phyloP scores from a whole-genome alignment of 92 coral and sea anemone species.

The Heliopora coerulea region DNA sequence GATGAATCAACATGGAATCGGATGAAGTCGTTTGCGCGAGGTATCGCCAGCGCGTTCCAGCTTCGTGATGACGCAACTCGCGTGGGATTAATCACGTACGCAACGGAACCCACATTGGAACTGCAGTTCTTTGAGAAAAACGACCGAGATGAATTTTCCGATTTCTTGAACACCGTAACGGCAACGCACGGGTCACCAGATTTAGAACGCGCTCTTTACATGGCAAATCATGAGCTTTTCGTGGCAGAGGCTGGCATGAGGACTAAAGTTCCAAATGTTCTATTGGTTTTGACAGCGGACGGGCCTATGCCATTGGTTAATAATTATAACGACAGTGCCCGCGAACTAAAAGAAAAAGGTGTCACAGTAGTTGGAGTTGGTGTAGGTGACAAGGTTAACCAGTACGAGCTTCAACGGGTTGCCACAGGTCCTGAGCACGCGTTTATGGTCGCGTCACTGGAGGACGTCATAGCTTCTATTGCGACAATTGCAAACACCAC shows the following conservation, averaged over 20 bases:
- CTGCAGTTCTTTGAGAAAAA: constrained; percentile 78
- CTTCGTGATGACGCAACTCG: constrained; percentile 79
- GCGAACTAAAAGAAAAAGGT: constrained; percentile 89
- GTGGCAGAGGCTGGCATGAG: constrained; percentile 34
- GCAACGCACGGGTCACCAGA: constrained; percentile 87
- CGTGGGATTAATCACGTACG: constrained; percentile 73
- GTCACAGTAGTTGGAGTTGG: constrained; percentile 90
- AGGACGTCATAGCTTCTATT: constrained; percentile 81
- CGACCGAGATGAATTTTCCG: constrained; percentile 52
- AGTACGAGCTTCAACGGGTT: constrained; percentile 78
- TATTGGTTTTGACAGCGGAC: constrained; percentile 70
- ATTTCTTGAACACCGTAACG: constrained; percentile 80
- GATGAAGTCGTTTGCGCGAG: constrained; percentile 86
- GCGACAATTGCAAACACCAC: constrained; percentile 86
- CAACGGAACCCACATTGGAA: constrained; percentile 84
- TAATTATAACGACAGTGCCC: constrained; percentile 82
- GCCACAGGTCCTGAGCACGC: constrained; percentile 97
- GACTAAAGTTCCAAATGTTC: constrained; percentile 34
- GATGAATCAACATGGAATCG: constrained; percentile 95
- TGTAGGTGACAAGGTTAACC: constrained; percentile 78
- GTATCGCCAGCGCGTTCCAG: constrained; percentile 73
- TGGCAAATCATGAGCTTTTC: constrained; percentile 36
- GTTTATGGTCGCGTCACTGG: constrained; percentile 72
- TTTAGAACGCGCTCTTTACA: constrained; percentile 80
- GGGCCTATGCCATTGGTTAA: constrained; percentile 64